Evolutionary conservation across 1,140 invertebrate genomes (phyloP), one percentile per base, ranked within the genome.

Genomic region (Drosophila punjabiensis): DNA sequence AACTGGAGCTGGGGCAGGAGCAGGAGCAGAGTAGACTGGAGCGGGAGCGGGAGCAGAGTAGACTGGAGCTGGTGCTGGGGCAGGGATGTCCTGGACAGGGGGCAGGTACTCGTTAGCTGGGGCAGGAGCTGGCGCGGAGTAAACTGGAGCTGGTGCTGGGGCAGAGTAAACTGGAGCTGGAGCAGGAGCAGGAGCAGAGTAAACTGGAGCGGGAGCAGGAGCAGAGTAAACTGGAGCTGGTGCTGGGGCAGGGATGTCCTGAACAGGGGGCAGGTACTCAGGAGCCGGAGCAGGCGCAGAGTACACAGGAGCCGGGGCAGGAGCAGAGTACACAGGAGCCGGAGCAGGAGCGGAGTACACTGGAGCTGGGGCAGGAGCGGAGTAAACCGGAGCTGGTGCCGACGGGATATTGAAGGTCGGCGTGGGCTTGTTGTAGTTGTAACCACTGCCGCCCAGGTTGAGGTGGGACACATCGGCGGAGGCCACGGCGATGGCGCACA

Each of bases 381-480:
- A 55, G 32, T 60, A 75, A 8, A 37, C 28, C 16, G 75, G 56
- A 20, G 30, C 71, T 2, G 76, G 78, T 2, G 69, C 70, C 43
- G 85, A 86, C 16, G 82, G 82, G 33, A 82, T 78, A 58, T 87
- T 85, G 28, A 89, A 89, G 43, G 82, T 69, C 30, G 80, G 76
- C 13, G 82, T 63, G 48, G 89, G 89, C 71, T 62, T 89, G 18
- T 83, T 81, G 62, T 92, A 92, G 48, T 59, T 68, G 73, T 92
- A 92, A 9, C 90, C 89, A 20, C 60, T 69, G 16, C 81, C 82
- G 18, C 73, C 81, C 77, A 86, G 66, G 59, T 80, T 75, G 47
- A 92, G 60, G 43, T 92, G 89, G 20, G 89, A 92, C 14, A 92
- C 89, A 79, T 92, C 90, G 61, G 85, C 89, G 55, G 90, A 69